Percentiles rank a stretch among this genome's conserved stretches.
These are phyloP conservation scores for Hiodon alosoides DNA, from an alignment of 2,113 vertebrate genomes.

Conservation along the genomic window DNA sequence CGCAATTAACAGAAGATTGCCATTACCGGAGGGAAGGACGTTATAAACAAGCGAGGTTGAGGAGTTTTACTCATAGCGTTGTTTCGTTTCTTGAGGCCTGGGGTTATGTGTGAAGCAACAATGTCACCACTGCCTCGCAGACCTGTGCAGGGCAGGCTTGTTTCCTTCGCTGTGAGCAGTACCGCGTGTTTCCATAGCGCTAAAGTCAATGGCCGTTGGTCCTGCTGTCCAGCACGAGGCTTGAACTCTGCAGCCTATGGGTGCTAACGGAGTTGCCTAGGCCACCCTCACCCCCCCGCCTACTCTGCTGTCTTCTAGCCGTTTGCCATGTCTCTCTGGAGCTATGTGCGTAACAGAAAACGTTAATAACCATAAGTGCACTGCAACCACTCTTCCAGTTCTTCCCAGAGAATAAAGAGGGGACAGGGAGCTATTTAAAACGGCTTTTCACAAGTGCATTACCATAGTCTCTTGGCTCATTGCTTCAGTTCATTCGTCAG, in stretches of 20 bases:
- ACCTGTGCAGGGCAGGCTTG: too few relatives aligned
- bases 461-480: not conserved
- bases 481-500: not conserved
- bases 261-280: not conserved
- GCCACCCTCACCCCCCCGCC: not conserved
- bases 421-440: not conserved
- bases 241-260: not conserved
- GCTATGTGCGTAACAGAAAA: too few relatives aligned
- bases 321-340: too few relatives aligned
- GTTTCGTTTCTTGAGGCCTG: too few relatives aligned
- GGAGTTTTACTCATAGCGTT: too few relatives aligned
- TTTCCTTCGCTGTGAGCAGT: too few relatives aligned
- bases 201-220: not conserved
- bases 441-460: not conserved
- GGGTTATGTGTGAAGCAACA: too few relatives aligned
- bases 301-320: not conserved
- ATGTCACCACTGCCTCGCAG: too few relatives aligned
- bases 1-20: not conserved
- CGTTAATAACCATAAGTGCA: too few relatives aligned
- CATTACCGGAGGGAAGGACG: not conserved
- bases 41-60: too few relatives aligned
- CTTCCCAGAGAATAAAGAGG: constrained; percentile 46
- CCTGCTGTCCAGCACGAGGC: not conserved
- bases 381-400: not conserved
- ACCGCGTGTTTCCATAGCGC: not conserved